Evolutionary conservation across 2,797 vertebrate species (phyloP).

Genomic region (Eremophila alpestris): DNA sequence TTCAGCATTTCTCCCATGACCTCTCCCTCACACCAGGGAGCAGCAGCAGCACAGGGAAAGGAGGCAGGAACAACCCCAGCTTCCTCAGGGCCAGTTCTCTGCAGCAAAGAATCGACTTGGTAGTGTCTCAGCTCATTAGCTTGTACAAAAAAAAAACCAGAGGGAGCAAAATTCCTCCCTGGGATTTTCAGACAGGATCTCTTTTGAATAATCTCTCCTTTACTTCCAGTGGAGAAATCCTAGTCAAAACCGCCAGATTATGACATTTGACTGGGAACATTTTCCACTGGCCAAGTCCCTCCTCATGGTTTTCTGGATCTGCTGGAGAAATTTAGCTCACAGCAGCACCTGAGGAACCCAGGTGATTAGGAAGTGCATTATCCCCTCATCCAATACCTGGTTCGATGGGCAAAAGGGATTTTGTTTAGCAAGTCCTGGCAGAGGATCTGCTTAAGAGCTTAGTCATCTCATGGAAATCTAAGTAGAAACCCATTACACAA

Average conservation of each 20-base stretch:
- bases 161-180: background rate
- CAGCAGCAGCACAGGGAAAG: slow-evolving; percentile 5
- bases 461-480: background rate
- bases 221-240: background rate
- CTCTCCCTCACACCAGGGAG: slow-evolving; percentile 10
- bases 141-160: background rate
- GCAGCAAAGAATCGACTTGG: background rate
- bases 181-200: background rate
- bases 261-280: background rate
- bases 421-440: background rate
- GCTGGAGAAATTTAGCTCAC: background rate
- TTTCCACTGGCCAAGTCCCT: background rate
- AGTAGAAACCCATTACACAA: background rate
- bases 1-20: background rate
- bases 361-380: background rate
- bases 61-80: background rate
- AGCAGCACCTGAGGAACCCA: background rate
- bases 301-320: background rate
- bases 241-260: background rate
- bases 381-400: background rate
- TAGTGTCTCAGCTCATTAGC: background rate
- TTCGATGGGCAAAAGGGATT: background rate
- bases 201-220: background rate
- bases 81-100: background rate
- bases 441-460: background rate